phyloP scores from a whole-genome alignment of 1,140 invertebrate species.

The Phymastichus coffea region DNA sequence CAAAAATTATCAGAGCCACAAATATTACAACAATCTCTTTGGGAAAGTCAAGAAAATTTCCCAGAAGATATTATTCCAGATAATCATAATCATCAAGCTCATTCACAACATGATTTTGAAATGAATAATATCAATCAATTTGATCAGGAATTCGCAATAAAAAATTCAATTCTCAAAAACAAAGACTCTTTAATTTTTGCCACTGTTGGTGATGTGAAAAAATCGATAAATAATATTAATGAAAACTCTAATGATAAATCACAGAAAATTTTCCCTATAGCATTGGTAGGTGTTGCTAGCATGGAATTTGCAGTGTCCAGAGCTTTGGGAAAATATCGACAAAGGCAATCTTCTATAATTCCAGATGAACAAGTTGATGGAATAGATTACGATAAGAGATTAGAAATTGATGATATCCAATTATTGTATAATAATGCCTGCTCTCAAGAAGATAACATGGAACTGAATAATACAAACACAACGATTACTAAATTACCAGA shows the following conservation, averaged over 20 bases:
- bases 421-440: conserved; percentile 43
- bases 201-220: conserved; percentile 72
- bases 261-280: conserved; percentile 60
- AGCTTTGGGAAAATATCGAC: conserved; percentile 77
- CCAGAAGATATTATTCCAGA: conserved; percentile 47
- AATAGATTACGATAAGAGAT: conserved; percentile 52
- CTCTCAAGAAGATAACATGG: conserved; percentile 44
- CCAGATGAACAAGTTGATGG: conserved; percentile 66
- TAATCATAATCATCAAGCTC: no score
- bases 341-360: conserved; percentile 70
- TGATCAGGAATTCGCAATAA: no score
- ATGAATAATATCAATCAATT: no score
- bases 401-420: conserved; percentile 36
- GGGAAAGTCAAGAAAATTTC: conserved; percentile 44
- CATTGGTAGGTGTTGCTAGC: conserved; percentile 62
- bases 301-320: conserved; percentile 83
- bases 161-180: no score
- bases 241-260: conserved; percentile 57
- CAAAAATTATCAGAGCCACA: conserved; percentile 50
- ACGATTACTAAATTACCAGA: conserved; percentile 48
- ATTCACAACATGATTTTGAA: no score
- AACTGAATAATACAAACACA: conserved; percentile 47
- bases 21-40: conserved; percentile 40
- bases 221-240: conserved; percentile 54
- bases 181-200: conserved; percentile 60